Evolutionary conservation across 2,888 invertebrate genomes (phyloP).

Genomic region (Rhingia campestris): DNA sequence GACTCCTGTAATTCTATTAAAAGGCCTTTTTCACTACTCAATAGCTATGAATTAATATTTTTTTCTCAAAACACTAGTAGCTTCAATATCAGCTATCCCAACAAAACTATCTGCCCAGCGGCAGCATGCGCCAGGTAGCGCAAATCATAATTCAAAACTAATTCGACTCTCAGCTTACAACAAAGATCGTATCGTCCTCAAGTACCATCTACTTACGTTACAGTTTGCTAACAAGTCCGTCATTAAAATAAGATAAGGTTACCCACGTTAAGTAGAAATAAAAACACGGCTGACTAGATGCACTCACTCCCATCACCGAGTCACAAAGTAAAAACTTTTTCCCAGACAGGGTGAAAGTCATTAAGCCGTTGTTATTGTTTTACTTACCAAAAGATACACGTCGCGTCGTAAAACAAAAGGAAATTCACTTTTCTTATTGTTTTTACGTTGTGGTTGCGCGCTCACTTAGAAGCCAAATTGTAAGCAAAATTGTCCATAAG

Average conservation of each 20-base stretch:
- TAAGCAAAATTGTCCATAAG: constrained; percentile 2
- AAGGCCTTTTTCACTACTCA: too few relatives aligned
- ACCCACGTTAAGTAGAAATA: constrained; percentile 33
- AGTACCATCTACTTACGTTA: not conserved
- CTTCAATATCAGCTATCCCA: too few relatives aligned
- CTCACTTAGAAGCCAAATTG: constrained; percentile 12
- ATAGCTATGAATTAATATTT: too few relatives aligned
- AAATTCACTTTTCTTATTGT: constrained; percentile 27
- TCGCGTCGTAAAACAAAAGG: not conserved
- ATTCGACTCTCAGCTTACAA: not conserved
- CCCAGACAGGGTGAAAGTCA: constrained; percentile 64
- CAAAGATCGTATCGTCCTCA: not conserved
- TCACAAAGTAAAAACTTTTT: constrained; percentile 23
- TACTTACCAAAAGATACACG: constrained; percentile 10
- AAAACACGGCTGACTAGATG: constrained; percentile 39
- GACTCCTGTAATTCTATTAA: too few relatives aligned
- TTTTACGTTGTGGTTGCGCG: not conserved
- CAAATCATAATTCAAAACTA: too few relatives aligned
- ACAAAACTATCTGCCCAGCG: too few relatives aligned
- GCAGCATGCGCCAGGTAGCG: too few relatives aligned
- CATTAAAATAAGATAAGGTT: constrained; percentile 42
- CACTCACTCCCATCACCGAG: constrained; percentile 16
- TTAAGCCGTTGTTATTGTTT: constrained; percentile 60
- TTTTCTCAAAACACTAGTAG: too few relatives aligned
- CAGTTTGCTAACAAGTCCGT: constrained; percentile 36